Conservation (phyloP, 2,888 invertebrate species). For the Aphidoletes aphidimyza region DNA sequence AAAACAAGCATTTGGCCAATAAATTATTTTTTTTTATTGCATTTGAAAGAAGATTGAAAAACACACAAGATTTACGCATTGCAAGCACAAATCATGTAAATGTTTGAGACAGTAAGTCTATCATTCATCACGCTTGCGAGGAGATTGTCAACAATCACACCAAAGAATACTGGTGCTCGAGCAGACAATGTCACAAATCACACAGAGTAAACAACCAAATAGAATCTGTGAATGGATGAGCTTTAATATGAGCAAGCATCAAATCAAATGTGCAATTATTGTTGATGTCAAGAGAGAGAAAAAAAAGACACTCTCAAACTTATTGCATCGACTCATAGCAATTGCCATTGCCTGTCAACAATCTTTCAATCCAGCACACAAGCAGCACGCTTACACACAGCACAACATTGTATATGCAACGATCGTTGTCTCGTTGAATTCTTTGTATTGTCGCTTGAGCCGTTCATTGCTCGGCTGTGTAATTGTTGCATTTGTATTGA, state of each 20-base stretch:
- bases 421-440: neutral
- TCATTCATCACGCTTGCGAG: neutral
- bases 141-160: neutral
- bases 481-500: neutral
- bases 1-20: conserved; percentile 23
- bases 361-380: neutral
- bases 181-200: neutral
- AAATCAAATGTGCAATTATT: conserved; percentile 27
- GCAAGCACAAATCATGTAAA: neutral
- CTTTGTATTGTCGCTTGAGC: neutral
- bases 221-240: neutral
- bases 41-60: neutral
- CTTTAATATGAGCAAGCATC: neutral
- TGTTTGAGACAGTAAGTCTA: neutral
- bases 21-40: neutral
- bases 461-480: neutral
- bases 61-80: neutral
- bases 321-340: neutral
- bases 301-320: neutral
- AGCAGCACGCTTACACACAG: too few species aligned
- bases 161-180: neutral
- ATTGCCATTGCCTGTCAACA: conserved; percentile 10
- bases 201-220: neutral
- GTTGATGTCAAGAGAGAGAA: conserved; percentile 3
- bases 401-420: conserved; percentile 37